phyloP scores from a whole-genome alignment of 2,113 vertebrate genomes.

The Scartelaos histophorus region DNA sequence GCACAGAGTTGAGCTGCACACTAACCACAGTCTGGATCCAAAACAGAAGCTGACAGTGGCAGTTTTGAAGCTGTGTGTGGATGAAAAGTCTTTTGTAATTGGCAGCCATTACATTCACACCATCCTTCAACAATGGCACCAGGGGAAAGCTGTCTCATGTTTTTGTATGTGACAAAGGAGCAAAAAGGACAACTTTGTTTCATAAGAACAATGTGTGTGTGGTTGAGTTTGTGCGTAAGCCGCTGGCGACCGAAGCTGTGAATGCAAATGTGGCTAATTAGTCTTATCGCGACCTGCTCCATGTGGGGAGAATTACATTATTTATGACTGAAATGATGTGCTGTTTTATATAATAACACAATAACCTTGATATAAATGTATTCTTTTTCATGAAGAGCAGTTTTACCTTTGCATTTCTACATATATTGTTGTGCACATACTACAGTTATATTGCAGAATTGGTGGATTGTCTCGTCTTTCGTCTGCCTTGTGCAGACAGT shows the following conservation, averaged over 20 bases:
- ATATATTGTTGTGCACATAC: neutral
- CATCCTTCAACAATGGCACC: slow-evolving; percentile 40
- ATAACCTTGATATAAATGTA: neutral
- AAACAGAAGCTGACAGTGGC: slow-evolving; percentile 56
- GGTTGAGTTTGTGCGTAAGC: slow-evolving; percentile 7
- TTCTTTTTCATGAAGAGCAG: neutral
- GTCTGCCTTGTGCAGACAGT: slow-evolving; percentile 42
- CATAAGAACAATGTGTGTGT: slow-evolving; percentile 23
- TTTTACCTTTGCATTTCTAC: neutral
- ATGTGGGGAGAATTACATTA: neutral
- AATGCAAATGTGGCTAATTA: slow-evolving; percentile 12
- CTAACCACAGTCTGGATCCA: slow-evolving; percentile 33
- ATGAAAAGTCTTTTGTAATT: slow-evolving; percentile 70
- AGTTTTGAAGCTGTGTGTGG: slow-evolving; percentile 51
- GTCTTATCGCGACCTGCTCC: slow-evolving; percentile 11
- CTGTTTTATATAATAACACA: neutral
- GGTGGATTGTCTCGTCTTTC: slow-evolving; percentile 4
- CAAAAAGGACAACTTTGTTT: slow-evolving; percentile 18
- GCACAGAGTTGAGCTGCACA: slow-evolving; percentile 26
- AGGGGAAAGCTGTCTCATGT: slow-evolving; percentile 31
- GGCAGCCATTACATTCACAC: slow-evolving; percentile 62
- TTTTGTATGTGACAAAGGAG: slow-evolving; percentile 17
- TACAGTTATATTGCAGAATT: neutral
- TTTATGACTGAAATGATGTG: neutral
- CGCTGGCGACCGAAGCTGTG: neutral